phyloP scores from a whole-genome alignment of 2,888 invertebrate genomes.

The Asteroscopus sphinx region DNA sequence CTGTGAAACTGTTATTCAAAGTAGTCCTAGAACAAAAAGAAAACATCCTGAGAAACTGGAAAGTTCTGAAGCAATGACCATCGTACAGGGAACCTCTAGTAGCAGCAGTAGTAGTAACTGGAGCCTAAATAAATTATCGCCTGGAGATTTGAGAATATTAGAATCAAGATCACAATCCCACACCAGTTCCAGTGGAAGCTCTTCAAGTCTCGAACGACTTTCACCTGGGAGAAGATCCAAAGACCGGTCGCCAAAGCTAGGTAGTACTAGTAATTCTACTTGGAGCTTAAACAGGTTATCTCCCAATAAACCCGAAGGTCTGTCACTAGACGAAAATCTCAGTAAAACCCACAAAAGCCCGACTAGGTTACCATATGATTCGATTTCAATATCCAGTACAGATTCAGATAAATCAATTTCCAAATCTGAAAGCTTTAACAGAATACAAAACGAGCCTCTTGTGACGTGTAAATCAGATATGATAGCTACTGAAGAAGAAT shows the following conservation, averaged over 20 bases:
- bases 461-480: slow-evolving; percentile 88
- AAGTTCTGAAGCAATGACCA: slow-evolving; percentile 83
- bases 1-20: slow-evolving; percentile 92
- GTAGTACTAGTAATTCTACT: slow-evolving; percentile 86
- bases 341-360: slow-evolving; percentile 85
- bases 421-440: slow-evolving; percentile 87
- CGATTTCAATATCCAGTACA: slow-evolving; percentile 86
- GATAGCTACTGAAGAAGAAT: slow-evolving; percentile 86
- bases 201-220: slow-evolving; percentile 85
- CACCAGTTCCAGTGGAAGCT: slow-evolving; percentile 87
- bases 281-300: slow-evolving; percentile 87
- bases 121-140: slow-evolving; percentile 87
- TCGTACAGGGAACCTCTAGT: slow-evolving; percentile 85
- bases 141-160: slow-evolving; percentile 85
- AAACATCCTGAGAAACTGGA: slow-evolving; percentile 87
- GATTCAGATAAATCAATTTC: slow-evolving; percentile 88
- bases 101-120: slow-evolving; percentile 89
- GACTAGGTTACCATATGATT: slow-evolving; percentile 85
- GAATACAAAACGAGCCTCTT: slow-evolving; percentile 87
- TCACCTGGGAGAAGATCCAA: slow-evolving; percentile 87
- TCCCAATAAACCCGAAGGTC: slow-evolving; percentile 85
- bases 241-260: slow-evolving; percentile 86
- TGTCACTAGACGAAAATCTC: slow-evolving; percentile 85
- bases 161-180: slow-evolving; percentile 87
- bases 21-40: slow-evolving; percentile 89